Conservation (phyloP, 2,888 invertebrate species). For the Cremastobaeus sp. region DNA sequence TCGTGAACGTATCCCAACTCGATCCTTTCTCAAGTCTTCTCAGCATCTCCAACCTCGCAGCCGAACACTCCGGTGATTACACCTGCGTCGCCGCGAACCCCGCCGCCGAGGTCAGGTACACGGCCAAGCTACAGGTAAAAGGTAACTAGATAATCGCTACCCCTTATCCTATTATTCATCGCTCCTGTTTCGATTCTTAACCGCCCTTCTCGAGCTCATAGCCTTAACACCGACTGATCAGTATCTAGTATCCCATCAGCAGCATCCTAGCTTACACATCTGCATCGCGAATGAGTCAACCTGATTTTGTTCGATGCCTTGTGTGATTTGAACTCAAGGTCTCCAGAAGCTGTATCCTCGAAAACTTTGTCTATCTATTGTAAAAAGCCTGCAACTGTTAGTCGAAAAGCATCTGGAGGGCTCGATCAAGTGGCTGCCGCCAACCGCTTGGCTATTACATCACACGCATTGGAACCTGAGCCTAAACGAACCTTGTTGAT, state of each 20-base stretch:
- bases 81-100: constrained; percentile 89
- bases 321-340: constrained; percentile 32
- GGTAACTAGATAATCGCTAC: constrained; percentile 81
- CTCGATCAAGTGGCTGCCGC: constrained; percentile 25
- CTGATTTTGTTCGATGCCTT: constrained; percentile 35
- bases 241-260: constrained; percentile 20
- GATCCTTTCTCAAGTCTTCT: constrained; percentile 88
- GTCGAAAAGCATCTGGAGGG: constrained; percentile 8
- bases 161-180: constrained; percentile 63
- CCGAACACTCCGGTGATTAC: constrained; percentile 87
- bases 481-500: constrained; percentile 41
- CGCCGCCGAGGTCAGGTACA: constrained; percentile 88
- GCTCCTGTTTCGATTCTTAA: constrained; percentile 28
- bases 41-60: constrained; percentile 87
- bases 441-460: constrained; percentile 39
- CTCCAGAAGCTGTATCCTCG: constrained; percentile 17
- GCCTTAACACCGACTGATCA: constrained; percentile 30
- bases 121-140: constrained; percentile 89
- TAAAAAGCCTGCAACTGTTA: too few relatives aligned
- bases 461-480: constrained; percentile 29
- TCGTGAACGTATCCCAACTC: constrained; percentile 85
- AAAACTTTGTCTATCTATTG: too few relatives aligned
- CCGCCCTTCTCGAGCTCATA: background rate
- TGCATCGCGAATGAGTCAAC: constrained; percentile 32
- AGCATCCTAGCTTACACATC: constrained; percentile 36